Evolutionary conservation across 1,140 invertebrate species (phyloP).

Genomic region (Drosophila baimaii): DNA sequence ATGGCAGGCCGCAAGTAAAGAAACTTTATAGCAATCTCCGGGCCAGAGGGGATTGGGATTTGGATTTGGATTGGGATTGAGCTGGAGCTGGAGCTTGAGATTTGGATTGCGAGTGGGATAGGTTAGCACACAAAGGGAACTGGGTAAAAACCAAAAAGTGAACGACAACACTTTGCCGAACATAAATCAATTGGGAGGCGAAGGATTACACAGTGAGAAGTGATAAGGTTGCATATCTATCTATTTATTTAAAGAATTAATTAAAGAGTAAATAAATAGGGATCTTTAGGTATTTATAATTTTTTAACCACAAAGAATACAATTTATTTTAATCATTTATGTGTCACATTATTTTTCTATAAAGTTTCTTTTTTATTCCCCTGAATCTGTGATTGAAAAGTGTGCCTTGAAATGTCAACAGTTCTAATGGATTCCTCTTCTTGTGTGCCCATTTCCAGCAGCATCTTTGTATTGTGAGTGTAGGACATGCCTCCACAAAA

Average conservation of each 20-base stretch:
- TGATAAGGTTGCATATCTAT: no score
- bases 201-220: slow-evolving; percentile 4
- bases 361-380: neutral
- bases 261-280: no score
- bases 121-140: slow-evolving; percentile 29
- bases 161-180: slow-evolving; percentile 55
- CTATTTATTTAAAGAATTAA: no score
- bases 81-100: neutral
- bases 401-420: neutral
- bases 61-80: slow-evolving; percentile 7
- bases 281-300: neutral
- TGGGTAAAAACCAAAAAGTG: slow-evolving; percentile 51
- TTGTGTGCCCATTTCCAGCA: slow-evolving; percentile 2
- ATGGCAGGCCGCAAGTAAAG: slow-evolving; percentile 70
- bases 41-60: slow-evolving; percentile 15
- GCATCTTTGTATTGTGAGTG: slow-evolving; percentile 12
- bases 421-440: neutral
- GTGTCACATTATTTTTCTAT: no score
- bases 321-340: neutral
- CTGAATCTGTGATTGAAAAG: neutral
- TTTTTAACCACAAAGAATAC: neutral
- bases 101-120: neutral
- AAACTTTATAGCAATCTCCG: slow-evolving; percentile 52
- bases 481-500: slow-evolving; percentile 8
- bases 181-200: slow-evolving; percentile 64